These are phyloP conservation scores for Dromas ardeola DNA, from an alignment of 2,113 vertebrate genomes.

Conservation along the genomic window DNA sequence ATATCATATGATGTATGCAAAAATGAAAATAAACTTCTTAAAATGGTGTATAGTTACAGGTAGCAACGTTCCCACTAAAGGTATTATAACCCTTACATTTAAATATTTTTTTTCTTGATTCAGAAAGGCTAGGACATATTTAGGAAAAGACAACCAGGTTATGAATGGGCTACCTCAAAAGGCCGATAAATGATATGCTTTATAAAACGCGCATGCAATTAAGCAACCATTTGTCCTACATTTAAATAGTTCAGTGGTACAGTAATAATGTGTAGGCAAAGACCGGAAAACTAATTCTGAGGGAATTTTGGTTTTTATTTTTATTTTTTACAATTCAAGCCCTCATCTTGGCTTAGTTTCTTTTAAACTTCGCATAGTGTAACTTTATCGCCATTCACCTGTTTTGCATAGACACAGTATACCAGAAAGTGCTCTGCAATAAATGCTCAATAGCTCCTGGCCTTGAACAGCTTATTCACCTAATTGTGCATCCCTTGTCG, in stretches of 20 bases:
- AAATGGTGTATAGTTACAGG: neutral
- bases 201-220: slow-evolving; percentile 17
- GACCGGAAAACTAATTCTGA: slow-evolving; percentile 21
- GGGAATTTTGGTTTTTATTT: neutral
- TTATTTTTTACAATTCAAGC: slow-evolving; percentile 6
- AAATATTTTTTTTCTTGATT: neutral
- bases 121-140: neutral
- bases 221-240: slow-evolving; percentile 37
- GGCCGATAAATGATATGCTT: neutral
- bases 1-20: neutral
- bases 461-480: slow-evolving; percentile 66
- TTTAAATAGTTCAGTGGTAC: neutral
- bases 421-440: slow-evolving; percentile 37
- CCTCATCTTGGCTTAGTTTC: neutral
- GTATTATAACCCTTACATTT: neutral
- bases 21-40: neutral
- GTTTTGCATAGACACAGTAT: slow-evolving; percentile 55
- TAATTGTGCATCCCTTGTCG: slow-evolving; percentile 72
- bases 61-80: neutral
- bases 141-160: neutral
- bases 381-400: neutral
- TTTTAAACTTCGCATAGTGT: neutral
- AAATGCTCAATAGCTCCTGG: slow-evolving; percentile 61
- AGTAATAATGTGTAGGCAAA: slow-evolving; percentile 5
- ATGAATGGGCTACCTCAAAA: slow-evolving; percentile 20